A percentile compares a stretch with the other conserved stretches of the same genome.
Conservation (phyloP, 2,113 vertebrate species). For the Xiphophorus maculatus region DNA sequence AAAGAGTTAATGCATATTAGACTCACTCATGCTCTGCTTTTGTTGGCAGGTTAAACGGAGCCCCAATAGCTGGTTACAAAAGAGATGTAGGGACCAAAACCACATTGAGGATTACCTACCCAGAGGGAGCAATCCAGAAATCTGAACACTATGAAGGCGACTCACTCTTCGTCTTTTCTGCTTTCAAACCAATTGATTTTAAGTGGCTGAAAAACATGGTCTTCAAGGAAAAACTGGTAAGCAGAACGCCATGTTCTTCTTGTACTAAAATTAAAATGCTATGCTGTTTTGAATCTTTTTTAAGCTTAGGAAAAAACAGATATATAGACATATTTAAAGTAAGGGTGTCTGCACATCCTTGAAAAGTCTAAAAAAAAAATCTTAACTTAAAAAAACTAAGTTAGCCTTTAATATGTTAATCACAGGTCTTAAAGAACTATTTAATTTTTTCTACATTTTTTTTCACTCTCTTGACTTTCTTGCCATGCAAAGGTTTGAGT, state of each 20-base stretch:
- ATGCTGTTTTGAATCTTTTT: background rate
- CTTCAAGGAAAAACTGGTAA: slow-evolving; percentile 96
- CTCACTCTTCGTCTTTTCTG: slow-evolving; percentile 95
- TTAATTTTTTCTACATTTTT: too few species aligned
- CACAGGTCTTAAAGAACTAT: too few species aligned
- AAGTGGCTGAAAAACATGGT: slow-evolving; percentile 97
- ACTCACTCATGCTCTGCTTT: background rate
- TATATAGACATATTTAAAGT: too few species aligned
- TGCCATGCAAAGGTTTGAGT: too few species aligned
- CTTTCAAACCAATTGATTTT: slow-evolving; percentile 97
- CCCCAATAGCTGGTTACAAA: slow-evolving; percentile 89
- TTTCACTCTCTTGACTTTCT: too few species aligned
- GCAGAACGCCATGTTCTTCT: slow-evolving; percentile 35
- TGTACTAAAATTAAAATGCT: background rate
- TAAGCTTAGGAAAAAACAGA: too few species aligned
- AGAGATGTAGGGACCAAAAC: slow-evolving; percentile 97
- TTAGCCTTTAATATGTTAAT: too few species aligned
- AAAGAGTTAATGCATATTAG: too few species aligned
- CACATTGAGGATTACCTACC: slow-evolving; percentile 96
- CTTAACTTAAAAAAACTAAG: too few species aligned
- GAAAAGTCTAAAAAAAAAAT: too few species aligned
- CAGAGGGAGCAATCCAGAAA: slow-evolving; percentile 96
- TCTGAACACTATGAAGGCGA: slow-evolving; percentile 90
- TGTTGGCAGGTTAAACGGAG: slow-evolving; percentile 88
- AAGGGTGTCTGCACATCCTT: too few species aligned